Conservation (phyloP, 1,140 invertebrate species). For the Papilio machaon region DNA sequence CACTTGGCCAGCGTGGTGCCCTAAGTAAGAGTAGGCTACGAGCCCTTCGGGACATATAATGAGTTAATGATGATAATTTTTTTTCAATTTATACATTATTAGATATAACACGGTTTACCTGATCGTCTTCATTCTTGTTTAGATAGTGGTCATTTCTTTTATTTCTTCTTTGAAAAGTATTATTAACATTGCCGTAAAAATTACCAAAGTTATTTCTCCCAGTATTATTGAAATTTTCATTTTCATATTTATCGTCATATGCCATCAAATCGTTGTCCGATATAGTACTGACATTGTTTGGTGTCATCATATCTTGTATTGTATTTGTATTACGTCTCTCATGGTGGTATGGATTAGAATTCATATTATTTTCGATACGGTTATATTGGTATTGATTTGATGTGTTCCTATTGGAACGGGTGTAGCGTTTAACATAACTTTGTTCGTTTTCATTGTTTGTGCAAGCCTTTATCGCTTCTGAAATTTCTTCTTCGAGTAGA, state of each 20-base stretch:
- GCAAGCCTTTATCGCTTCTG: conserved; percentile 59
- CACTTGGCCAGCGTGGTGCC: too few species aligned
- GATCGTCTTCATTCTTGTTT: conserved; percentile 57
- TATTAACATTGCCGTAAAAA: conserved; percentile 40
- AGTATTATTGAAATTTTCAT: conserved; percentile 41
- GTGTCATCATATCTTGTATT: conserved; percentile 47
- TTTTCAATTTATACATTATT: too few species aligned
- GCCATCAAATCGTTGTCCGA: conserved; percentile 54
- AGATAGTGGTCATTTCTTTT: conserved; percentile 59
- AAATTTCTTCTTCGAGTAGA: conserved; percentile 68
- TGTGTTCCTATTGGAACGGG: background rate
- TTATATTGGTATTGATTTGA: conserved; percentile 42
- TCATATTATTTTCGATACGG: conserved; percentile 55
- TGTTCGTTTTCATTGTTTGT: conserved; percentile 35
- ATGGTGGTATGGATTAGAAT: conserved; percentile 58
- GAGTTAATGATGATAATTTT: too few species aligned
- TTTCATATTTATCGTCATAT: conserved; percentile 36
- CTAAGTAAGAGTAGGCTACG: too few species aligned
- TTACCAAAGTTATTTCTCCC: background rate
- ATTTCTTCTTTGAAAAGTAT: conserved; percentile 45
- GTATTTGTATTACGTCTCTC: conserved; percentile 56
- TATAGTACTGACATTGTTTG: conserved; percentile 57
- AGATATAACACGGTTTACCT: conserved; percentile 51
- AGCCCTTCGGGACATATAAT: too few species aligned
- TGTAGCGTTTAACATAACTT: background rate